phyloP scores from a whole-genome alignment of 2,888 invertebrate genomes.

The Tiliacea aurago region DNA sequence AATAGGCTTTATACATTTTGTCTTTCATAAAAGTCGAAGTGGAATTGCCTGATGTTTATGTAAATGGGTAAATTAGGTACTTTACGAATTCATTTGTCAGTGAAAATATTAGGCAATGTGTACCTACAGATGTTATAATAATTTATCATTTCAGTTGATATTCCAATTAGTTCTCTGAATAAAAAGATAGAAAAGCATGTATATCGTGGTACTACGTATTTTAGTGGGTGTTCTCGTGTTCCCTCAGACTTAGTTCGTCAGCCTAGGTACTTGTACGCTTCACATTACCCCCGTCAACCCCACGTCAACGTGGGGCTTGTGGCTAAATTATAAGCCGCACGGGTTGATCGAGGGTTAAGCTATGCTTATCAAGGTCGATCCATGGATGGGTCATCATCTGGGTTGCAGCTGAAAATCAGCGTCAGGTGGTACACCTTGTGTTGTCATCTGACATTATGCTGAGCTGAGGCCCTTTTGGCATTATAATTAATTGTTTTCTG shows the following conservation, averaged over 20 bases:
- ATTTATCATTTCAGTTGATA: background rate
- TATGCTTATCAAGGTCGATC: too few species aligned
- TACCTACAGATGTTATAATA: background rate
- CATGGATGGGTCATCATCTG: too few species aligned
- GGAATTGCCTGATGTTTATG: slow-evolving; percentile 13
- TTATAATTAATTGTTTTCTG: too few species aligned
- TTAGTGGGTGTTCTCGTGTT: background rate
- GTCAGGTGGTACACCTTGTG: too few species aligned
- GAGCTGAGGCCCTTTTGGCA: too few species aligned
- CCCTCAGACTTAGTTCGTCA: background rate
- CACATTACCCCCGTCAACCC: too few species aligned
- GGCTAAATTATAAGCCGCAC: too few species aligned
- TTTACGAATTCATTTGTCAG: background rate
- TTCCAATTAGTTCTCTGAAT: background rate
- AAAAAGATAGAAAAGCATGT: background rate
- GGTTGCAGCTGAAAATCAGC: too few species aligned
- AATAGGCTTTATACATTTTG: background rate
- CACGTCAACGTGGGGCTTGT: too few species aligned
- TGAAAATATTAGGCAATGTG: background rate
- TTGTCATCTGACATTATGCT: too few species aligned
- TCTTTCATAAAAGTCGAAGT: slow-evolving; percentile 4
- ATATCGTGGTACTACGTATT: background rate
- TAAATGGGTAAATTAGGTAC: slow-evolving; percentile 14
- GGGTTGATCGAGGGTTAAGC: too few species aligned
- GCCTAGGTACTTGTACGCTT: too few species aligned